These are phyloP conservation scores for Hirtodrosophila duncani DNA, from an alignment of 2,888 invertebrate genomes.

Conservation along the genomic window DNA sequence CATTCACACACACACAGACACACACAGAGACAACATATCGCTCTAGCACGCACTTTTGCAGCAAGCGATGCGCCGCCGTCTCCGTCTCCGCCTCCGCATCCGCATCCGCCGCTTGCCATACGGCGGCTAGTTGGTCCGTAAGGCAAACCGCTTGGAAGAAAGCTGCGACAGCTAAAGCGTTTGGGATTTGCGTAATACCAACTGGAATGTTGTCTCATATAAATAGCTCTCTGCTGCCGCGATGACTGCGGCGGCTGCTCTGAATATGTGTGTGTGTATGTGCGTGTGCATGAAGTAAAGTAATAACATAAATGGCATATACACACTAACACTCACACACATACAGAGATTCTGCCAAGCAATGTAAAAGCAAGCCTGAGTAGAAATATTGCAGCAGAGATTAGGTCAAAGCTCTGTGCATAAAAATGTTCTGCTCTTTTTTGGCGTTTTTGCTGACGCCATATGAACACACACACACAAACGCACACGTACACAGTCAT, in stretches of 20 bases:
- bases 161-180: constrained; percentile 72
- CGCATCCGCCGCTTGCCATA: constrained; percentile 1
- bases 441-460: constrained; percentile 47
- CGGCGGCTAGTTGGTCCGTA: constrained; percentile 23
- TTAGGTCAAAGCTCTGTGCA: constrained; percentile 73
- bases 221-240: constrained; percentile 52
- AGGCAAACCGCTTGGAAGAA: constrained; percentile 70
- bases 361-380: constrained; percentile 50
- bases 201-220: constrained; percentile 73
- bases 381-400: constrained; percentile 71
- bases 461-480: constrained; percentile 20
- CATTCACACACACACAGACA: constrained; percentile 4
- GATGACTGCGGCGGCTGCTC: constrained; percentile 14
- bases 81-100: constrained; percentile 1
- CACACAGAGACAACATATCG: constrained; percentile 38
- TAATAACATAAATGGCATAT: constrained; percentile 58
- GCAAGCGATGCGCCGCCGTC: constrained; percentile 25
- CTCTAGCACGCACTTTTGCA: constrained; percentile 67
- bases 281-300: constrained; percentile 40
- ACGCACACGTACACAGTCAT: not conserved
- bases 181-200: constrained; percentile 71
- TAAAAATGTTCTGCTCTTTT: constrained; percentile 36
- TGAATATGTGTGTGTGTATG: constrained; percentile 10
- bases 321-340: constrained; percentile 31
- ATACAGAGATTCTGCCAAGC: constrained; percentile 29